Conservation (phyloP, 2,888 invertebrate genomes). For the Pycnomerus fuliginosus region DNA sequence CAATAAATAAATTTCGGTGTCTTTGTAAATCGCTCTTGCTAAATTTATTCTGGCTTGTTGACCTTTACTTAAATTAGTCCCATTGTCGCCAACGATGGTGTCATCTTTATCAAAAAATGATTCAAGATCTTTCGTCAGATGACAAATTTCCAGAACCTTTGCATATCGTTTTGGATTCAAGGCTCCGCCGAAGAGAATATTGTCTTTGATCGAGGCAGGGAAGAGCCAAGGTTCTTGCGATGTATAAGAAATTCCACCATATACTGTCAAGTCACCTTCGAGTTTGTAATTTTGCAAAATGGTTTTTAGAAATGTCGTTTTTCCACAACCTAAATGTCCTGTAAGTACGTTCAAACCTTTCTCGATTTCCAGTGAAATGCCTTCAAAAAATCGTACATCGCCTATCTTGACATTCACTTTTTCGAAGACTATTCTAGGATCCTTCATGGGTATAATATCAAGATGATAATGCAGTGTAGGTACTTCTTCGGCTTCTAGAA, state of each 20-base stretch:
- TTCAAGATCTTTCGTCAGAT: conserved; percentile 69
- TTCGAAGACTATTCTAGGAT: conserved; percentile 30
- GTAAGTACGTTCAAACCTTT: conserved; percentile 57
- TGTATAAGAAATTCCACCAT: conserved; percentile 58
- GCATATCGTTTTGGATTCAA: conserved; percentile 58
- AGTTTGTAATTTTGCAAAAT: conserved; percentile 51
- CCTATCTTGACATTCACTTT: conserved; percentile 35
- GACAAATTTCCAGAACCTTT: conserved; percentile 65
- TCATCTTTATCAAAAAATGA: conserved; percentile 74
- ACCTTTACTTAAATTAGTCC: conserved; percentile 71
- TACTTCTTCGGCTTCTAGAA: conserved; percentile 53
- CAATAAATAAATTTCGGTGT: conserved; percentile 79
- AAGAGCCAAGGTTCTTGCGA: conserved; percentile 65
- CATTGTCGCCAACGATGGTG: conserved; percentile 76
- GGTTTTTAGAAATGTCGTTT: conserved; percentile 54
- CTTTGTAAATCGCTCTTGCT: conserved; percentile 78
- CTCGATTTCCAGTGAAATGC: conserved; percentile 52
- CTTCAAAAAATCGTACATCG: conserved; percentile 46
- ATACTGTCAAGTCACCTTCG: conserved; percentile 51
- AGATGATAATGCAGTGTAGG: conserved; percentile 12
- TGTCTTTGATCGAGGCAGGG: conserved; percentile 66
- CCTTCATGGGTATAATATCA: conserved; percentile 11
- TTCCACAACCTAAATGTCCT: conserved; percentile 71
- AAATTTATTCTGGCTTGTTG: conserved; percentile 85
- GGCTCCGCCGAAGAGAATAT: conserved; percentile 72